A percentile compares a stretch with the other conserved stretches of the same genome.
Evolutionary conservation across 2,113 vertebrate genomes (phyloP).

Genomic region (Pavo muticus): DNA sequence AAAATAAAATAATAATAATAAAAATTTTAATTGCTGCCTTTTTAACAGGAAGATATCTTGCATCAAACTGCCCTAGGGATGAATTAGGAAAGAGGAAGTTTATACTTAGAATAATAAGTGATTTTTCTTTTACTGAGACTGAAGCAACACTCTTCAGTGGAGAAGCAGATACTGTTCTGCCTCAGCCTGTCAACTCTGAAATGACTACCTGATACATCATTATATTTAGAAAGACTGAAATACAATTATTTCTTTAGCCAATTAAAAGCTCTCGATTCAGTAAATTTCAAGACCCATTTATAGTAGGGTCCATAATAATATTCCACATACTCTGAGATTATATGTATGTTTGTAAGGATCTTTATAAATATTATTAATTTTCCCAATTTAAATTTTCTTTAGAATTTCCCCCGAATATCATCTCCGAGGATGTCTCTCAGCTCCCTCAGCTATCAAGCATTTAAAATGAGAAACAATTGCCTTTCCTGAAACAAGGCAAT

Average conservation of each 20-base stretch:
- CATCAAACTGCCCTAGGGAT: not conserved
- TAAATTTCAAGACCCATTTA: not conserved
- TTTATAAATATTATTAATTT: not conserved
- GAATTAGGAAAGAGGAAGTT: not conserved
- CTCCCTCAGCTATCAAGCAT: not conserved
- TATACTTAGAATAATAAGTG: not conserved
- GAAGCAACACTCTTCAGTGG: not conserved
- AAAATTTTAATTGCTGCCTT: not conserved
- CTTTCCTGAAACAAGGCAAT: not conserved
- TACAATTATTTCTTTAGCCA: accelerated
- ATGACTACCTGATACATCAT: not conserved
- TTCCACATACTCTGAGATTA: too few relatives aligned
- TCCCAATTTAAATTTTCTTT: not conserved
- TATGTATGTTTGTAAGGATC: not conserved
- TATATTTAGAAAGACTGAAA: not conserved
- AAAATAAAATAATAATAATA: not conserved
- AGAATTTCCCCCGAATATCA: not conserved
- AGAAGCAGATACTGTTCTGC: not conserved
- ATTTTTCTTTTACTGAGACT: not conserved
- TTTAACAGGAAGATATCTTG: not conserved
- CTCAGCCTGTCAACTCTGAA: not conserved
- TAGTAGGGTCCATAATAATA: not conserved
- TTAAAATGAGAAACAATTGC: not conserved
- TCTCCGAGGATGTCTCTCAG: not conserved
- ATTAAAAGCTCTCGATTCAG: accelerated